These are phyloP conservation scores for Himalopsyche tibetana DNA, from an alignment of 2,888 invertebrate genomes.

Conservation along the genomic window DNA sequence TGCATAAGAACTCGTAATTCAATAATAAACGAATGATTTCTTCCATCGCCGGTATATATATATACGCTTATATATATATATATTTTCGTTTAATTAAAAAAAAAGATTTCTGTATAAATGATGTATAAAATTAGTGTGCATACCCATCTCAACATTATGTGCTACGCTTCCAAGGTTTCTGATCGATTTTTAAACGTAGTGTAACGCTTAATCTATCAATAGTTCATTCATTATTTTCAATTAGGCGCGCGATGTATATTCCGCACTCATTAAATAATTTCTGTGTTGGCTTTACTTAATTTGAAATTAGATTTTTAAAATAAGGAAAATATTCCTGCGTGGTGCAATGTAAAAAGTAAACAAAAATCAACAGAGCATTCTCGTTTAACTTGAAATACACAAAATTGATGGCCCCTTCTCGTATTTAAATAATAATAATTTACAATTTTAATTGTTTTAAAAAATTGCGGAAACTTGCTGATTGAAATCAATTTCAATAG, in stretches of 20 bases:
- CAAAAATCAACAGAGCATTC: not conserved
- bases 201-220: conserved; percentile 15
- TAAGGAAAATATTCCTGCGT: not conserved
- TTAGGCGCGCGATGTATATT: conserved; percentile 13
- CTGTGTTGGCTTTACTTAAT: not conserved
- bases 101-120: conserved; percentile 20
- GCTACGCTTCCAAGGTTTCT: conserved; percentile 2
- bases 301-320: not conserved
- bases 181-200: conserved; percentile 23
- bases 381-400: no score
- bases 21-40: not conserved
- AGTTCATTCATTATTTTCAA: not conserved
- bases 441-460: no score
- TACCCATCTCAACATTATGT: conserved; percentile 9
- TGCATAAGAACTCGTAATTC: not conserved
- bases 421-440: no score
- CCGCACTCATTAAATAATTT: not conserved
- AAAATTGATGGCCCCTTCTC: no score
- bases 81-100: conserved; percentile 14
- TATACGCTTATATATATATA: not conserved
- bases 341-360: not conserved
- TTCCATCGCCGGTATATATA: not conserved
- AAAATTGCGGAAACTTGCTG: no score
- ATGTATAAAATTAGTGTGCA: not conserved
- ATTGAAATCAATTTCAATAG: no score